Base-by-base conservation (phyloP, 2,888 invertebrate species). In the Parasteatoda lunata region DNA sequence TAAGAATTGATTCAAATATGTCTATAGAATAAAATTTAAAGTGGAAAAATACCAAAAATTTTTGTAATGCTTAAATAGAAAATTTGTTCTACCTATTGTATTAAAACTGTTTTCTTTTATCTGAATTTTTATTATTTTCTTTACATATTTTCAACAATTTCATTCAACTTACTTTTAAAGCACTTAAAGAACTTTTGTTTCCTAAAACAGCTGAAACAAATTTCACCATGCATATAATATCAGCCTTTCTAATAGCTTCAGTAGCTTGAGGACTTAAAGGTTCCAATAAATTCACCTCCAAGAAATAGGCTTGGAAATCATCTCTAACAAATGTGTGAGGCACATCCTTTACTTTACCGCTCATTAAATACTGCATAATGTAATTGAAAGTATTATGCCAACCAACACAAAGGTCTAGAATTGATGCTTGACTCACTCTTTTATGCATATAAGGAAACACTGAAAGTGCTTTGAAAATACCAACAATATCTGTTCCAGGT, bases 201-300 rank as follows among this genome's bases (percentile, higher is more conserved):
- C 77, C 71, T 5, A 80, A 15, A 8, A 86, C 69, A 30, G 80
- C 77, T 7, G 85, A 86, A 64, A 81, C 71, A 77, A 86, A 86
- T 49, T 86, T 86, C 5, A 86, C 85, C 77, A 81, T 80, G 48
- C 80, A 86, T n/a, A 86, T 51, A 48, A 86, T 77, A 66, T 86
- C 85, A 54, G 85, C 77, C 51, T 76, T 69, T 49, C 76, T 71
- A 54, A 86, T 70, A 15, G 72, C 9, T 45, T 76, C 48, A 13
- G 45, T 54, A 48, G 80, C 65, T 71, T 66, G 71, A n/a, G 8
- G 5, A 30, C 80, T 66, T 45, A 80, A 77, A 13, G 51, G 9
- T 6, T 72, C 15, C 4, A 86, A 65, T 5, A 86, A 48, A 49
- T 86, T 48, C 2, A 86, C 77, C 68, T 51, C 65, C 45, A 81